Evolutionary conservation across 2,888 invertebrate species (phyloP).

Genomic region (Drepana falcataria): DNA sequence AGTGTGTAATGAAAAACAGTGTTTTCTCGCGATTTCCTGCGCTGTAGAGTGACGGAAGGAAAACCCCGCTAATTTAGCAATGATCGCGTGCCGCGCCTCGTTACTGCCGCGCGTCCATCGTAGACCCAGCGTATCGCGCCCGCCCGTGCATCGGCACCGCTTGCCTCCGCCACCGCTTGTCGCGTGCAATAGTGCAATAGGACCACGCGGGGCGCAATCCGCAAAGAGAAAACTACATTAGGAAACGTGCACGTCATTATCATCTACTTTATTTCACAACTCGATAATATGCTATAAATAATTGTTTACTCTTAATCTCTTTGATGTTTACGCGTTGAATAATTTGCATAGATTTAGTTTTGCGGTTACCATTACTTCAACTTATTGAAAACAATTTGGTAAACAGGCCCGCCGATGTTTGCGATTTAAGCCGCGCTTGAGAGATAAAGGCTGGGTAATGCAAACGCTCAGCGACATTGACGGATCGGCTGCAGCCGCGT

Average conservation of each 20-base stretch:
- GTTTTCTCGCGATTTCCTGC: slow-evolving; percentile 74
- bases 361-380: slow-evolving; percentile 63
- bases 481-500: slow-evolving; percentile 72
- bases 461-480: slow-evolving; percentile 74
- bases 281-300: slow-evolving; percentile 54
- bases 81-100: slow-evolving; percentile 65
- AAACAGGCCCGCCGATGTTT: slow-evolving; percentile 70
- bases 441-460: slow-evolving; percentile 75
- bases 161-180: slow-evolving; percentile 17
- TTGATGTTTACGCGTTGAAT: slow-evolving; percentile 47
- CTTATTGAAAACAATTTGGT: slow-evolving; percentile 77
- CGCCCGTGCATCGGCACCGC: slow-evolving; percentile 4
- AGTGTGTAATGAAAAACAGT: slow-evolving; percentile 64
- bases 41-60: slow-evolving; percentile 66
- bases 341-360: slow-evolving; percentile 45
- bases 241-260: slow-evolving; percentile 56
- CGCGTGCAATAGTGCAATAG: slow-evolving; percentile 15
- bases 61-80: slow-evolving; percentile 65
- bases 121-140: slow-evolving; percentile 9
- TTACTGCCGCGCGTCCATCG: slow-evolving; percentile 35
- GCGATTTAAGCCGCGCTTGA: slow-evolving; percentile 66
- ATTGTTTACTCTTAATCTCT: slow-evolving; percentile 59
- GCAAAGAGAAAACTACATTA: slow-evolving; percentile 40
- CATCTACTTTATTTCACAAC: slow-evolving; percentile 8
- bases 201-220: slow-evolving; percentile 19